phyloP scores from a whole-genome alignment of 2,797 vertebrate genomes.

The Microctenopoma stevenorrisi region DNA sequence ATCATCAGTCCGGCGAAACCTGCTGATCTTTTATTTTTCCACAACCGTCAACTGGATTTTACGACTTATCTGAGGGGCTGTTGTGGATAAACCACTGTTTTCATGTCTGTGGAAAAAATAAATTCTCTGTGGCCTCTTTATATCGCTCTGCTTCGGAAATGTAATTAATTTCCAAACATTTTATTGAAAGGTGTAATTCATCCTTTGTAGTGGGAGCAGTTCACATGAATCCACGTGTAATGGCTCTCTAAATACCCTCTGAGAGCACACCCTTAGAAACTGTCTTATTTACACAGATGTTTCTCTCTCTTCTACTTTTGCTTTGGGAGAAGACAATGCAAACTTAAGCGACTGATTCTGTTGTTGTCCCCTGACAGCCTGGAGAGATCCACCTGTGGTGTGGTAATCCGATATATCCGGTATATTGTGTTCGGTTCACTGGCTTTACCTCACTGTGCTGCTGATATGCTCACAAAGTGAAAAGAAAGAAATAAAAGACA shows the following conservation, averaged over 20 bases:
- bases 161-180: conserved; percentile 70
- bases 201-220: conserved; percentile 42
- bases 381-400: conserved; percentile 12
- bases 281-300: background rate
- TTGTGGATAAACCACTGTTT: conserved; percentile 50
- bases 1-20: conserved; percentile 26
- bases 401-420: conserved; percentile 18
- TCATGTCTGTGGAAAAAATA: conserved; percentile 54
- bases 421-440: conserved; percentile 27
- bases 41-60: conserved; percentile 14
- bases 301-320: conserved; percentile 10
- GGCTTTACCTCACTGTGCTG: conserved; percentile 7
- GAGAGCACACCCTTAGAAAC: conserved; percentile 34
- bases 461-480: conserved; percentile 43
- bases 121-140: conserved; percentile 23
- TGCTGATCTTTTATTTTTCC: conserved; percentile 39
- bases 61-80: conserved; percentile 29
- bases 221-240: conserved; percentile 37
- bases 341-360: background rate
- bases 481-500: conserved; percentile 36
- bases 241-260: conserved; percentile 14
- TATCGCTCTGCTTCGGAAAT: conserved; percentile 52
- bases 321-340: background rate
- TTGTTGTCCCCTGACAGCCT: background rate
- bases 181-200: conserved; percentile 65